phyloP scores from a whole-genome alignment of 2,888 invertebrate genomes.

The Euplagia quadripunctaria region DNA sequence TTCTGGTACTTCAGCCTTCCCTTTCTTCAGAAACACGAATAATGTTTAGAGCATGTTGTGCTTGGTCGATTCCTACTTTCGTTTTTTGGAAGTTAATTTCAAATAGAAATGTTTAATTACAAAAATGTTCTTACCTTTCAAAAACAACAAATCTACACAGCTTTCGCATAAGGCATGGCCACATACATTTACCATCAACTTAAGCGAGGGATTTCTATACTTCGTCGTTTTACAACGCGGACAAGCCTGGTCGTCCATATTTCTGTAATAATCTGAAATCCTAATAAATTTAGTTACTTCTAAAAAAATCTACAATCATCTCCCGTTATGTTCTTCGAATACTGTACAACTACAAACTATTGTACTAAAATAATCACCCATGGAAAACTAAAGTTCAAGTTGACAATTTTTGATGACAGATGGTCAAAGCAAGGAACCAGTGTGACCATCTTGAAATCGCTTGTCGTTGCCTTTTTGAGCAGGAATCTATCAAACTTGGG shows the following conservation, averaged over 20 bases:
- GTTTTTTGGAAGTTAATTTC: too few relatives aligned
- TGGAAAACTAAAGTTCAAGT: not conserved
- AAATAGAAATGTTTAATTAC: not conserved
- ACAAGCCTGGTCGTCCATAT: conserved; percentile 95
- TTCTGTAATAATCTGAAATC: conserved; percentile 11
- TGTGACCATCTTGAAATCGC: not conserved
- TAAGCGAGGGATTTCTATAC: conserved; percentile 98
- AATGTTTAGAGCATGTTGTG: not conserved
- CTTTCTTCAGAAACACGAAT: not conserved
- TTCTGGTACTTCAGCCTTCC: not conserved
- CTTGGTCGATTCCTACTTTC: not conserved
- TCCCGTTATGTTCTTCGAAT: not conserved
- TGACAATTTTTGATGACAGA: not conserved
- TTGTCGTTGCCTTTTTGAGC: too few relatives aligned
- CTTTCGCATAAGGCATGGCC: conserved; percentile 99
- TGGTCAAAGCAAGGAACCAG: not conserved
- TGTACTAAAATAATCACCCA: not conserved
- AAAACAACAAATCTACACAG: conserved; percentile 98
- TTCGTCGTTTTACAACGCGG: conserved; percentile 99
- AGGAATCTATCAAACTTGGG: too few relatives aligned
- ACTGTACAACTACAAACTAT: not conserved
- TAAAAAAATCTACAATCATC: not conserved
- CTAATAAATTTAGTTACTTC: not conserved
- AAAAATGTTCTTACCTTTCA: conserved; percentile 91
- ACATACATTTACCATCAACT: conserved; percentile 99